Conservation (phyloP, 2,888 invertebrate species). For the Tenthredo distinguenda region DNA sequence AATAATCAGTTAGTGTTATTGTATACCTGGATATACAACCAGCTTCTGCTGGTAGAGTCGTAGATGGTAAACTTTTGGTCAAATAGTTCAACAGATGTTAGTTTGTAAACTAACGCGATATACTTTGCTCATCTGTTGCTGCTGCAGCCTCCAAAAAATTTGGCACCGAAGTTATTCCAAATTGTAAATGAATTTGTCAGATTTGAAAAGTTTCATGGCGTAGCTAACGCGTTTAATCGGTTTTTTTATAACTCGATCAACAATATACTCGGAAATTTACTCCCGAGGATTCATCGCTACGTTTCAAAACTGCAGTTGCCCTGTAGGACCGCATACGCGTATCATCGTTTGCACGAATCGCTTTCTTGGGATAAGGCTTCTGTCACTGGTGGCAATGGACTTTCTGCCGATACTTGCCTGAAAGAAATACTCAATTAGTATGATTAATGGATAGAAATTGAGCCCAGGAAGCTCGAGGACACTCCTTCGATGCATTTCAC, state of each 20-base stretch:
- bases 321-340: not conserved
- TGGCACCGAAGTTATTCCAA: constrained; percentile 5
- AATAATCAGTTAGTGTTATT: not conserved
- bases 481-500: not conserved
- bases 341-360: constrained; percentile 58
- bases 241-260: not conserved
- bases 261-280: not conserved
- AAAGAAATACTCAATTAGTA: constrained; percentile 56
- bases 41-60: not conserved
- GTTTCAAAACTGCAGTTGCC: not conserved
- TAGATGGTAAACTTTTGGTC: not conserved
- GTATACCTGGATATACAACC: not conserved
- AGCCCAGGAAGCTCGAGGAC: not conserved
- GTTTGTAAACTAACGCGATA: not conserved
- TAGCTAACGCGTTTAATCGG: not conserved
- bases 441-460: not conserved
- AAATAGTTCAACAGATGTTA: not conserved
- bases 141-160: not conserved
- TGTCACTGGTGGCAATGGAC: constrained; percentile 79
- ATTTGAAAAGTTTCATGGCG: not conserved
- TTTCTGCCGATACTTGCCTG: constrained; percentile 80
- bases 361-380: constrained; percentile 75
- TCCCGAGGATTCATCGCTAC: not conserved
- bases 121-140: not conserved
- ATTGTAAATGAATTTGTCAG: not conserved